A percentile compares a stretch with the other conserved stretches of the same genome.
phyloP scores from a whole-genome alignment of 2,113 vertebrate genomes.

The Plecotus auritus region DNA sequence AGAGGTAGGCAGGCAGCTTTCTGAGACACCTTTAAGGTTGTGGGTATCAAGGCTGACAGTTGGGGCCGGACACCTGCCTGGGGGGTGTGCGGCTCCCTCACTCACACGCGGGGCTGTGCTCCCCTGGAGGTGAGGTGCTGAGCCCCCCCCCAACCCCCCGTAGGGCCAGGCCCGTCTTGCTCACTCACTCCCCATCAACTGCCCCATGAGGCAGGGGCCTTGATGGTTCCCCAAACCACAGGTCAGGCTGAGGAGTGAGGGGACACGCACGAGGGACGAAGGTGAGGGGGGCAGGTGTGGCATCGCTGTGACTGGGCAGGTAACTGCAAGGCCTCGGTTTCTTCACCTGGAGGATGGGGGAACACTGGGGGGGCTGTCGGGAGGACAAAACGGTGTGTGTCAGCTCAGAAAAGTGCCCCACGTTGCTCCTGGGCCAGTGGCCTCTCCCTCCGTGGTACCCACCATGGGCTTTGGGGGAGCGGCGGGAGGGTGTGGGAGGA shows the following conservation, averaged over 20 bases:
- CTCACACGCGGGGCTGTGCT: too few relatives aligned
- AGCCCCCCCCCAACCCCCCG: not conserved
- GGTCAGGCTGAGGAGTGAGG: not conserved
- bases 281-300: not conserved
- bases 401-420: not conserved
- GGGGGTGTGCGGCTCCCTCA: not conserved
- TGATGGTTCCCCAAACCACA: not conserved
- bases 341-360: not conserved
- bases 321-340: not conserved
- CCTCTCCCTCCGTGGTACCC: not conserved
- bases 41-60: not conserved
- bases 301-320: not conserved
- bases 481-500: not conserved
- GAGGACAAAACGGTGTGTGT: not conserved
- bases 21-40: not conserved
- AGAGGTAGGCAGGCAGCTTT: not conserved
- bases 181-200: not conserved
- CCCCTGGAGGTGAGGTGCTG: not conserved
- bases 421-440: not conserved
- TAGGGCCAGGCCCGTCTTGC: not conserved
- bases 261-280: too few relatives aligned
- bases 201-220: not conserved
- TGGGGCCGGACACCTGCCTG: accelerated
- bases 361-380: not conserved
- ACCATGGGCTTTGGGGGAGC: not conserved